Evolutionary conservation across 37 sponge, comb jelly and placozoan species (phyloP).

Genomic region (Diacarnus erythraeanus): DNA sequence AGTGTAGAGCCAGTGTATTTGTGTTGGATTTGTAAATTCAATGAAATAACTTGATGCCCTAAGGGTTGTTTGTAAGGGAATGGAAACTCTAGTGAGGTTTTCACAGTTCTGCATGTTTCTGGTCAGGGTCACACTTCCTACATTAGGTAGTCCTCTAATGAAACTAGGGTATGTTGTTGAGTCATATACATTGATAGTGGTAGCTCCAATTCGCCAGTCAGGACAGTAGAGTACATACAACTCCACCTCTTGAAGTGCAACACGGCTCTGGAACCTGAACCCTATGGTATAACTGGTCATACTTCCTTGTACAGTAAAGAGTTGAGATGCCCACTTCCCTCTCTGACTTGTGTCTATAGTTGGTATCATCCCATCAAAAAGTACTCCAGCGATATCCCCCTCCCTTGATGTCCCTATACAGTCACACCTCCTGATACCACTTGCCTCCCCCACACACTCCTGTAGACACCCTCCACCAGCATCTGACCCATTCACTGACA

Average conservation of each 20-base stretch:
- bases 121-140: neutral
- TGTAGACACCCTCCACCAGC: neutral
- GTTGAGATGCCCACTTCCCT: neutral
- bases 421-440: no score
- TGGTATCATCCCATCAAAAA: neutral
- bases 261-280: neutral
- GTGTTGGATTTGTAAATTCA: neutral
- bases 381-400: neutral
- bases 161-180: neutral
- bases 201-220: neutral
- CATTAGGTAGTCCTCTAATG: neutral
- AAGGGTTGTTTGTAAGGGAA: neutral
- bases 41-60: neutral
- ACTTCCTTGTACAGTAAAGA: neutral
- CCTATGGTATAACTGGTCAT: neutral
- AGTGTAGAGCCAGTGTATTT: neutral
- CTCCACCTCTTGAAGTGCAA: neutral
- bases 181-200: neutral
- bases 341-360: neutral
- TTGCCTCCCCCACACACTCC: neutral
- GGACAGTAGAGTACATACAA: neutral
- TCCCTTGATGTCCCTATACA: neutral
- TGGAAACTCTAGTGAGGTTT: neutral
- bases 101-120: neutral
- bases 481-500: neutral